These are phyloP conservation scores for Gambelia wislizenii DNA, from an alignment of 2,797 vertebrate species.

Conservation along the genomic window DNA sequence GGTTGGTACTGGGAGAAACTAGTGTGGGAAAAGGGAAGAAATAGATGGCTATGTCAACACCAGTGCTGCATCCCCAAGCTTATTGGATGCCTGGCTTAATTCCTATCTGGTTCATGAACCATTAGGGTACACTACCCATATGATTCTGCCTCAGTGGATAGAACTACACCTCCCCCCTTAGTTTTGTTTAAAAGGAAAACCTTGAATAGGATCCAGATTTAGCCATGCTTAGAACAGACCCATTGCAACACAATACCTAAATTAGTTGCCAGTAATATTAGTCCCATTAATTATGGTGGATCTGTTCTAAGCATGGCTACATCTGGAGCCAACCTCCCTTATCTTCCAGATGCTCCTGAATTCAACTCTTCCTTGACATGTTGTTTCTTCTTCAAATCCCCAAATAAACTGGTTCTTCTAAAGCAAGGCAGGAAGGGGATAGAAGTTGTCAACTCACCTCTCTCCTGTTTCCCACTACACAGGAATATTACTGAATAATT, in stretches of 20 bases:
- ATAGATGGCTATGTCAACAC: no score
- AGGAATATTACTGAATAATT: neutral
- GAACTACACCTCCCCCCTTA: neutral
- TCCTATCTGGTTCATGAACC: neutral
- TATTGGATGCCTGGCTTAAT: neutral
- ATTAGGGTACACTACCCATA: neutral
- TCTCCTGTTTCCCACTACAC: neutral
- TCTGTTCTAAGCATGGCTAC: neutral
- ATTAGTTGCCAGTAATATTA: neutral
- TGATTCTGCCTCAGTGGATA: neutral
- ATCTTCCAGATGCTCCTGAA: neutral
- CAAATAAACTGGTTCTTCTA: neutral
- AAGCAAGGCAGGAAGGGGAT: fast-evolving
- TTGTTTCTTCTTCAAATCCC: neutral
- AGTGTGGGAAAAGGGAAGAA: neutral
- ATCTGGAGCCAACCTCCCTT: neutral
- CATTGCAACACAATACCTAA: neutral
- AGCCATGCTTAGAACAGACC: neutral
- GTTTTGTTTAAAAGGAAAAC: no score
- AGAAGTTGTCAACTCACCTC: neutral
- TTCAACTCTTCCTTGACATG: neutral
- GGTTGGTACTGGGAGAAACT: no score
- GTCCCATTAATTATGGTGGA: neutral
- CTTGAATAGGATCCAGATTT: neutral
- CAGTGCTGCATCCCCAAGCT: neutral